Base-by-base conservation (phyloP, 53 echinoderm and acorn worm genomes). In the Arbacia lixula region DNA sequence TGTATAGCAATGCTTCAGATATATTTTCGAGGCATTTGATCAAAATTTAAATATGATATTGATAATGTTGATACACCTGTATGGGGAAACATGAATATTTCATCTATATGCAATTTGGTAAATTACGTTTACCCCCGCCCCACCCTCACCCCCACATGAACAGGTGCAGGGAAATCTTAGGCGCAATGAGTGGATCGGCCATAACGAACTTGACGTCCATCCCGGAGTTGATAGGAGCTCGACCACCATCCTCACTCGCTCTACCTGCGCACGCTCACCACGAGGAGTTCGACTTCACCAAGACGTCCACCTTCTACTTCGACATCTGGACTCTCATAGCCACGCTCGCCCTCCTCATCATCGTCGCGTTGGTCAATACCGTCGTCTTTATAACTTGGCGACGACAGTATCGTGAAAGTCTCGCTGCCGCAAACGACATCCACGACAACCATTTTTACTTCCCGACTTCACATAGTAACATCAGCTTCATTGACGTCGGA, bases 271-370 rank as follows among this genome's bases (percentile, higher is more conserved):
- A 46, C 46, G 46, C 46, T 14, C 46, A 46, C 54, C 40, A 69
- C 2, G 40, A 42, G 27, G 33, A 74, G 52, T 74, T 74, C 54
- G 74, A 74, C 33, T 69, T 69, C 46, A 69, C 69, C 2, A 69
- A 69, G 43, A 69, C 69, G 1, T 52, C 52, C 14, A 53, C 74
- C 16, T 74, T 74, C 34, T 74, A 74, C 54, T 36, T 77, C 78
- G 78, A 77, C 55, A 77, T 77, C 35, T 77, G 78, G 78, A 60
- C 60, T 11, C 78, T 77, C 39, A 36, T 77, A 0, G 78, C 78
- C 14, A 77, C 57, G 16, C 57, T 77, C 78, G 78, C 58, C n/a
- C 78, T 77, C 57, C 60, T 77, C 26, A 60, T 60, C 57, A 32
- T 77, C 40, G 78, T 77, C 60, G 78, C 60, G 1, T 38, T 77